phyloP scores from a whole-genome alignment of 2,888 invertebrate species.

The Tyria jacobaeae region DNA sequence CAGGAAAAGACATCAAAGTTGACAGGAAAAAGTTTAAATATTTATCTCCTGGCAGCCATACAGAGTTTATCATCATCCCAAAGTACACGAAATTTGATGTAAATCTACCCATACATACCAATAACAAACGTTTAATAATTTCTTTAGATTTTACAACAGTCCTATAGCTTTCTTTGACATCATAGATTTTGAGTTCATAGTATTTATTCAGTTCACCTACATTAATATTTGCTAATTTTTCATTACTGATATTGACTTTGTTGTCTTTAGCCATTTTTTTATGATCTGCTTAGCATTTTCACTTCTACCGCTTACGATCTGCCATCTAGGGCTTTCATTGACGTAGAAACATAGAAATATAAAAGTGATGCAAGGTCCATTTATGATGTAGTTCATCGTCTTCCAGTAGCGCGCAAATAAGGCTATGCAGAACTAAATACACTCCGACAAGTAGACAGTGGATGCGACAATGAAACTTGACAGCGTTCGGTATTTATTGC shows the following conservation, averaged over 20 bases:
- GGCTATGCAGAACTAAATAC: slow-evolving; percentile 68
- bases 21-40: slow-evolving; percentile 73
- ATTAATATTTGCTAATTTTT: slow-evolving; percentile 61
- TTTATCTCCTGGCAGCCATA: slow-evolving; percentile 74
- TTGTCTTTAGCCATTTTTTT: slow-evolving; percentile 62
- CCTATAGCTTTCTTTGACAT: slow-evolving; percentile 60
- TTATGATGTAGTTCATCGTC: slow-evolving; percentile 66
- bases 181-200: slow-evolving; percentile 63
- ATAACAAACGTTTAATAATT: slow-evolving; percentile 64
- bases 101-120: slow-evolving; percentile 62
- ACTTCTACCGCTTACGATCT: slow-evolving; percentile 67
- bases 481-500: slow-evolving; percentile 63
- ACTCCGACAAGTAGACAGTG: slow-evolving; percentile 70
- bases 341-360: slow-evolving; percentile 61
- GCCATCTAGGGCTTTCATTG: slow-evolving; percentile 76
- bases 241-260: slow-evolving; percentile 61
- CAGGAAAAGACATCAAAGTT: slow-evolving; percentile 76
- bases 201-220: slow-evolving; percentile 59
- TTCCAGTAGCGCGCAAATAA: slow-evolving; percentile 75
- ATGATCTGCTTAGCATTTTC: slow-evolving; percentile 65
- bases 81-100: slow-evolving; percentile 74
- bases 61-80: slow-evolving; percentile 74
- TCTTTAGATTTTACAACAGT: slow-evolving; percentile 65
- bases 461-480: slow-evolving; percentile 71
- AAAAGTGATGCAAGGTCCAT: slow-evolving; percentile 67